These are phyloP conservation scores for Heliocidaris tuberculata DNA, from an alignment of 35 echinoderm and acorn worm genomes.

Conservation along the genomic window DNA sequence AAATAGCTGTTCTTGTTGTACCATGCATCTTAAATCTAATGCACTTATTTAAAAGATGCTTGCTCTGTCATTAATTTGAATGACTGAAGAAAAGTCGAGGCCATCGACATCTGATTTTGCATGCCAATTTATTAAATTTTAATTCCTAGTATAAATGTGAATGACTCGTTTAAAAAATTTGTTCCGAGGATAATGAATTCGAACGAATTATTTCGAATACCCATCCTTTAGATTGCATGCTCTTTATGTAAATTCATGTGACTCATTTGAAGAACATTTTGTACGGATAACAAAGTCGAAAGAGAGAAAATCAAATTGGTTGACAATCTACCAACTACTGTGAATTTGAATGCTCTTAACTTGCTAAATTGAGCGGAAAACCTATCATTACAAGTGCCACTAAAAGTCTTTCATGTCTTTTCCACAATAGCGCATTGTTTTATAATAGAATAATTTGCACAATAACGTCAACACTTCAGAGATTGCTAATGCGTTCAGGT, in stretches of 20 bases:
- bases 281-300: neutral
- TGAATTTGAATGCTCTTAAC: neutral
- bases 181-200: neutral
- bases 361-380: neutral
- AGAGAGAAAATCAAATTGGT: neutral
- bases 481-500: too few species aligned
- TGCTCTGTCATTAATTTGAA: neutral
- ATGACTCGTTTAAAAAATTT: constrained; percentile 1
- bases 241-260: neutral
- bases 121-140: neutral
- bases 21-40: neutral
- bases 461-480: too few species aligned
- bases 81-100: neutral
- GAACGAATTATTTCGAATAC: neutral
- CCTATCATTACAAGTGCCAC: too few species aligned
- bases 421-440: too few species aligned
- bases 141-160: neutral
- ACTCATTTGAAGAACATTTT: neutral
- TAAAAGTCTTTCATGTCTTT: too few species aligned
- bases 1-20: neutral
- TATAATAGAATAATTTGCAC: too few species aligned
- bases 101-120: neutral
- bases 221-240: neutral
- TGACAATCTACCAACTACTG: neutral
- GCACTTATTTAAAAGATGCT: neutral